These are phyloP conservation scores for Drosophila tanythrix DNA, from an alignment of 2,888 invertebrate genomes.

Conservation along the genomic window DNA sequence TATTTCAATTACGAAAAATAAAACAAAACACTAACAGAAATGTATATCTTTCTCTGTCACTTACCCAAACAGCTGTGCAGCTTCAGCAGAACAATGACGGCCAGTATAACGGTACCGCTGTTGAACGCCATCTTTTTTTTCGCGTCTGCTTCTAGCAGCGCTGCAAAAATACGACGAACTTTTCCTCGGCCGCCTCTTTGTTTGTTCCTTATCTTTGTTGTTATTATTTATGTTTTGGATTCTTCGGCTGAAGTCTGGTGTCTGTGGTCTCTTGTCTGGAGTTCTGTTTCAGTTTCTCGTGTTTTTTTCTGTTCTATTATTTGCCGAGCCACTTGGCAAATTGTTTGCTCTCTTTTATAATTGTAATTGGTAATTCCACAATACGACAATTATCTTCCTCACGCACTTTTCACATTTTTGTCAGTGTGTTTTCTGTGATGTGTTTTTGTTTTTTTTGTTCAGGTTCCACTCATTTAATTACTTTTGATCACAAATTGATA, in stretches of 20 bases:
- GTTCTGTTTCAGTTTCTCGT: constrained; percentile 7
- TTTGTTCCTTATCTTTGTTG: constrained; percentile 38
- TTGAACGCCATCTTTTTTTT: constrained; percentile 51
- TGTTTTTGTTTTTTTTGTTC: constrained; percentile 19
- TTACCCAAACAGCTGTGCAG: constrained; percentile 64
- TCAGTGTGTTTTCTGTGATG: constrained; percentile 29
- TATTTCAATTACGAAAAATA: constrained; percentile 33
- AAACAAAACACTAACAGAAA: background rate
- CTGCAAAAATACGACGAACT: constrained; percentile 24
- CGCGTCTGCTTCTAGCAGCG: constrained; percentile 24
- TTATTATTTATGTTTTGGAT: constrained; percentile 34
- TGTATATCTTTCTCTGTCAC: constrained; percentile 36
- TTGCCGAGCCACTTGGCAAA: constrained; percentile 60
- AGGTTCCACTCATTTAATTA: constrained; percentile 65
- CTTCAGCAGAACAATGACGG: constrained; percentile 43
- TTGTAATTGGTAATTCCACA: constrained; percentile 64
- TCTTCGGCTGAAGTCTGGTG: constrained; percentile 13
- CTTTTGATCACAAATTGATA: constrained; percentile 73
- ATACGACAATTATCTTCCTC: constrained; percentile 59
- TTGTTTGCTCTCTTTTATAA: constrained; percentile 60
- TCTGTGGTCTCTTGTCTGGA: background rate
- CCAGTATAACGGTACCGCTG: constrained; percentile 39
- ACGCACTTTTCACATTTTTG: constrained; percentile 60
- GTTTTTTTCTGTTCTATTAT: constrained; percentile 5
- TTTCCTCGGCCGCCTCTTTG: constrained; percentile 23